phyloP scores from a whole-genome alignment of 2,113 vertebrate genomes.

The Oxygymnocypris stewartii region DNA sequence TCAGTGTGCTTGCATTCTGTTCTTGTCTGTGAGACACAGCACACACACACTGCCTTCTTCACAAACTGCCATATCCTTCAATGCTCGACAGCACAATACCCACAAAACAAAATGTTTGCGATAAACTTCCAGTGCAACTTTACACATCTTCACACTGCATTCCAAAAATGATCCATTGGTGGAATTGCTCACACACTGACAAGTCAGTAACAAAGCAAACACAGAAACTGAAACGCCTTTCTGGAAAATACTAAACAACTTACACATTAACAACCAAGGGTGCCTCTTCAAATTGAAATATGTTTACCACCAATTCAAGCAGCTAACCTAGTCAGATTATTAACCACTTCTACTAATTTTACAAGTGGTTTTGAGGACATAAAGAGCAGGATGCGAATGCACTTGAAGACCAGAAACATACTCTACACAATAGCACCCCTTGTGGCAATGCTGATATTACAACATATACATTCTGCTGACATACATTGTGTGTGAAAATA shows the following conservation, averaged over 20 bases:
- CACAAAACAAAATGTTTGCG: neutral
- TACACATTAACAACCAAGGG: neutral
- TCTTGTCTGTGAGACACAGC: slow-evolving; percentile 40
- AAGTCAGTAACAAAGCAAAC: neutral
- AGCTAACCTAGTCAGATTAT: slow-evolving; percentile 23
- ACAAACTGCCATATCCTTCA: slow-evolving; percentile 52
- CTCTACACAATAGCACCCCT: neutral
- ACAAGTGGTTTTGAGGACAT: neutral
- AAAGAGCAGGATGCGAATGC: slow-evolving; percentile 19
- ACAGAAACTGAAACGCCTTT: neutral
- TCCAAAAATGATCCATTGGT: slow-evolving; percentile 1
- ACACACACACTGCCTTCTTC: slow-evolving; percentile 53
- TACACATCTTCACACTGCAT: slow-evolving; percentile 37
- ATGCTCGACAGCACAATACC: slow-evolving; percentile 55
- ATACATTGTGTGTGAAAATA: neutral
- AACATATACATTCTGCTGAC: neutral
- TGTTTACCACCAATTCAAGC: slow-evolving; percentile 43
- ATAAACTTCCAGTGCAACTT: slow-evolving; percentile 10
- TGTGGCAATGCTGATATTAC: slow-evolving; percentile 2
- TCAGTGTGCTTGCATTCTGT: slow-evolving; percentile 44
- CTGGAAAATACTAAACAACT: neutral
- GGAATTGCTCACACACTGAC: neutral
- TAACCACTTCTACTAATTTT: slow-evolving; percentile 2
- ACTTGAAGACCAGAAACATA: neutral
- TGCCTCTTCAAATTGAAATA: slow-evolving; percentile 29